Percentiles rank a stretch among this genome's conserved stretches.
These are phyloP conservation scores for Phrixothrix hirtus DNA, from an alignment of 2,888 invertebrate species.

Conservation along the genomic window DNA sequence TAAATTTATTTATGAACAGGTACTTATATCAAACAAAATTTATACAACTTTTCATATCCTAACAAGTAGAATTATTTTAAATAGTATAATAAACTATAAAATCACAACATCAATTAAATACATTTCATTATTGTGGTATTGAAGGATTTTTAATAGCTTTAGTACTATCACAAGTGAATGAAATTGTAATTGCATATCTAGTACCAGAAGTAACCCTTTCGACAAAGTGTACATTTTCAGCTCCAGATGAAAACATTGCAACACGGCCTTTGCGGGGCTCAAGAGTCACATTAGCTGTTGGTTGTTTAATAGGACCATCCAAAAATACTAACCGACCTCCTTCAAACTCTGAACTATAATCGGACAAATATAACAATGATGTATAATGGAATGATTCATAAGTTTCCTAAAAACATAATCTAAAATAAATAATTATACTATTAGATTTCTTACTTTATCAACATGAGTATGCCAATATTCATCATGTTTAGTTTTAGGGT, in stretches of 20 bases:
- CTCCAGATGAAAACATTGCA: constrained; percentile 84
- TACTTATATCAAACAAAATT: too few species aligned
- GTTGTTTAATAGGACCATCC: constrained; percentile 61
- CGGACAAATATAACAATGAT: constrained; percentile 76
- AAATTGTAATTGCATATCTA: constrained; percentile 81
- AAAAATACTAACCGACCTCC: constrained; percentile 84
- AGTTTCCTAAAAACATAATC: constrained; percentile 66
- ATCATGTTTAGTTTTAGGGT: constrained; percentile 77
- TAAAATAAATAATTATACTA: background rate
- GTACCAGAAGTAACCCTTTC: constrained; percentile 77
- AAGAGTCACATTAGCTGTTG: constrained; percentile 66
- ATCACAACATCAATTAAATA: too few species aligned
- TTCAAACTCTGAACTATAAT: constrained; percentile 74
- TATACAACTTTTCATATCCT: too few species aligned
- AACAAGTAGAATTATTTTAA: too few species aligned
- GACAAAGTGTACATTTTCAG: constrained; percentile 82
- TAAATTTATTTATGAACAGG: too few species aligned
- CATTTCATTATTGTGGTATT: background rate
- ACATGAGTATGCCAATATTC: constrained; percentile 91
- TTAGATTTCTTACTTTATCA: constrained; percentile 69
- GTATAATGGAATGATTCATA: constrained; percentile 88
- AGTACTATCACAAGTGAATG: constrained; percentile 73
- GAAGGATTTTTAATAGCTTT: constrained; percentile 22
- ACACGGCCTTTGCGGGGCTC: constrained; percentile 81
- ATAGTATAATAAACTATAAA: too few species aligned